Conservation (phyloP, 2,888 invertebrate genomes). For the Xestobium rufovillosum region DNA sequence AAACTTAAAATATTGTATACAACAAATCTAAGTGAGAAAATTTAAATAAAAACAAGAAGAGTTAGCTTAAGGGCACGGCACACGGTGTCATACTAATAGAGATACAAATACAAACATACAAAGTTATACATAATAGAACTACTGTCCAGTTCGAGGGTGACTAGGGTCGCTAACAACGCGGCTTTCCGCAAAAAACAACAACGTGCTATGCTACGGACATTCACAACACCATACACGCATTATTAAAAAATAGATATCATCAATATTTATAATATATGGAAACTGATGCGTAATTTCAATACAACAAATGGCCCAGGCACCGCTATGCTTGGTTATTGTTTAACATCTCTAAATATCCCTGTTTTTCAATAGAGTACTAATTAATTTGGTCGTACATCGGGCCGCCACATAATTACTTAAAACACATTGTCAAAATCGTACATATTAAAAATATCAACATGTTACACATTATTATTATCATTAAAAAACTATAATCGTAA, state of each 20-base stretch:
- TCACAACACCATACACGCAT: conserved; percentile 45
- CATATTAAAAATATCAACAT: conserved; percentile 44
- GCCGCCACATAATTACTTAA: conserved; percentile 22
- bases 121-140: conserved; percentile 9
- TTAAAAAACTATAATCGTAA: conserved; percentile 32
- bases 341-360: conserved; percentile 34
- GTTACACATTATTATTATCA: too few species aligned
- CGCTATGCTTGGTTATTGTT: conserved; percentile 34
- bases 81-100: conserved; percentile 34
- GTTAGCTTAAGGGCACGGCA: conserved; percentile 37
- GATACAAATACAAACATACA: conserved; percentile 28
- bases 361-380: conserved; percentile 24
- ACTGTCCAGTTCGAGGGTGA: conserved; percentile 38
- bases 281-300: conserved; percentile 39
- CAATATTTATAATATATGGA: too few species aligned
- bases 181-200: conserved; percentile 42
- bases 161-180: conserved; percentile 46
- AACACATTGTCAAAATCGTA: conserved; percentile 37
- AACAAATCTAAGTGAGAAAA: conserved; percentile 35
- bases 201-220: conserved; percentile 42
- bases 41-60: conserved; percentile 32
- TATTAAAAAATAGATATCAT: conserved; percentile 43
- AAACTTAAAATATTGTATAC: conserved; percentile 42
- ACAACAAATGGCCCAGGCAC: conserved; percentile 42
- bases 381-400: conserved; percentile 39